Conservation (phyloP, 2,113 vertebrate genomes). For the Cololabis saira region DNA sequence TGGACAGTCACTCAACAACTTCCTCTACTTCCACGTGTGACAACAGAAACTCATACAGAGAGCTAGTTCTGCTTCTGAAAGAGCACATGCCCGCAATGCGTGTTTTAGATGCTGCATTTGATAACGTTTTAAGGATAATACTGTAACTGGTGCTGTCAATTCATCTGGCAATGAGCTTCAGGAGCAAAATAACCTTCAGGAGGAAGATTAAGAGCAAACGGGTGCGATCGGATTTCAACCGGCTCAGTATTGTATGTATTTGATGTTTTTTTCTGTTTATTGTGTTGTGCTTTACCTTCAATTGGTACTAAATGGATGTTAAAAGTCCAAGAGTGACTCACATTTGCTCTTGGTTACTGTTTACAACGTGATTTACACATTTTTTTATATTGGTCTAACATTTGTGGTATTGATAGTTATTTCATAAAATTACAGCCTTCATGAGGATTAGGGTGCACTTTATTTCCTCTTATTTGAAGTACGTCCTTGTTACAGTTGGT, state of each 20-base stretch:
- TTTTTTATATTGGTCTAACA: slow-evolving; percentile 4
- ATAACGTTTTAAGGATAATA: neutral
- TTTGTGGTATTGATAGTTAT: neutral
- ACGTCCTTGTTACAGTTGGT: neutral
- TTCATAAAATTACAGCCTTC: neutral
- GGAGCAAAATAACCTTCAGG: slow-evolving; percentile 88
- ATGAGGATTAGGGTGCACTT: neutral
- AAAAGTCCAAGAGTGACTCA: neutral
- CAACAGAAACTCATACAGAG: slow-evolving; percentile 51
- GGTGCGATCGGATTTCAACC: slow-evolving; percentile 83
- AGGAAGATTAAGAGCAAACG: slow-evolving; percentile 86
- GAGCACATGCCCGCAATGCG: slow-evolving; percentile 33
- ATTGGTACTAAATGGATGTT: neutral
- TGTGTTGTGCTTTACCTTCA: neutral
- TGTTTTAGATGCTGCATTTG: slow-evolving; percentile 17
- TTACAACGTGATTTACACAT: slow-evolving; percentile 2
- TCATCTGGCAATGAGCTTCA: slow-evolving; percentile 88
- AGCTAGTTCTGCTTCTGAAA: slow-evolving; percentile 78
- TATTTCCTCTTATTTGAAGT: neutral
- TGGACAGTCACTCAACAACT: slow-evolving; percentile 60
- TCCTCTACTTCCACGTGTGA: slow-evolving; percentile 76
- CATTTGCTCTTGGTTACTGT: neutral
- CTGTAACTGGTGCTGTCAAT: neutral
- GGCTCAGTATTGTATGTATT: slow-evolving; percentile 92
- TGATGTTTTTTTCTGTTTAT: neutral